Conservation (phyloP, 2,113 vertebrate genomes). For the Hydrochoerus hydrochaeris region DNA sequence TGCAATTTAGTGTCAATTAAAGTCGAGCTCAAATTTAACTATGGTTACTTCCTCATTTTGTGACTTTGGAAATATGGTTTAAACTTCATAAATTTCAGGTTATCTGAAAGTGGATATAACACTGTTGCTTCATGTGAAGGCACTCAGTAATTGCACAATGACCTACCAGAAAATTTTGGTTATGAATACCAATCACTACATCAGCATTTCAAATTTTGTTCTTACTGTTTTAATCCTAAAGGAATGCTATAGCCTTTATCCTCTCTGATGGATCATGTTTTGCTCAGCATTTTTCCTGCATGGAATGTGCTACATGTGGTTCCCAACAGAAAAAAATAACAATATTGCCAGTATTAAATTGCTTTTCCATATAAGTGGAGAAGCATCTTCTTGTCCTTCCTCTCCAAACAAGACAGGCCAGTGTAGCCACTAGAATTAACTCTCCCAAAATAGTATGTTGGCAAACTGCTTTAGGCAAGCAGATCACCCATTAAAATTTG, state of each 20-base stretch:
- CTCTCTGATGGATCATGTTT: neutral
- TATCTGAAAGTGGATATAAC: neutral
- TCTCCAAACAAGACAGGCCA: slow-evolving; percentile 22
- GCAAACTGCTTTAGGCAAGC: slow-evolving; percentile 38
- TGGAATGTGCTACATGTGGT: neutral
- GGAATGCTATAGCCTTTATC: neutral
- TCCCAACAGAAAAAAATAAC: neutral
- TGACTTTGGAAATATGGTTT: neutral
- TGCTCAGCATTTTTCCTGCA: neutral
- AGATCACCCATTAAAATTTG: slow-evolving; percentile 48
- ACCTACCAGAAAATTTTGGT: neutral
- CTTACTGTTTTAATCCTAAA: slow-evolving; percentile 17
- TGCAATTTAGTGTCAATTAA: neutral
- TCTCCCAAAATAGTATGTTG: neutral
- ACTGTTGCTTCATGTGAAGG: neutral
- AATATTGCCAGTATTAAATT: neutral
- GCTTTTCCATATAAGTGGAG: neutral
- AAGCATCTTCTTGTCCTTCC: neutral
- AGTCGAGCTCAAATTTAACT: slow-evolving; percentile 23
- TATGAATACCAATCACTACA: neutral
- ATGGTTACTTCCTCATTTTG: neutral
- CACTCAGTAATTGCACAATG: neutral
- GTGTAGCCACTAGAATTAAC: slow-evolving; percentile 8
- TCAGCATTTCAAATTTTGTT: neutral
- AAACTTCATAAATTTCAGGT: slow-evolving; percentile 13